Conservation (phyloP, 2,797 vertebrate genomes). For the Betta splendens region DNA sequence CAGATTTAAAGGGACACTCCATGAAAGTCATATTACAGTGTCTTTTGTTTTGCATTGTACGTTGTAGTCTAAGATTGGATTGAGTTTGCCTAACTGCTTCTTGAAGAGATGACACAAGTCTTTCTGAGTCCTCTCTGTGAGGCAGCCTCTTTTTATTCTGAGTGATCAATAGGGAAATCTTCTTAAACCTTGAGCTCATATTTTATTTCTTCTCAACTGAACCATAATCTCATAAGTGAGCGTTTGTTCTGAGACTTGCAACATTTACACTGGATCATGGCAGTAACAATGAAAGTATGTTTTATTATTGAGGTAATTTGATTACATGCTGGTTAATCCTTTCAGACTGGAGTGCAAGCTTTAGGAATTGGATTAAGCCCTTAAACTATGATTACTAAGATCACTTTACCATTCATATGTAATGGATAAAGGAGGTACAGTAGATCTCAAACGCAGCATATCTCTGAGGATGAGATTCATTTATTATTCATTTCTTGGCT, state of each 20-base stretch:
- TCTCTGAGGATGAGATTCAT: conserved; percentile 64
- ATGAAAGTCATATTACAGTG: conserved; percentile 16
- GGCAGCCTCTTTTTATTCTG: conserved; percentile 45
- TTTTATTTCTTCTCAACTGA: conserved; percentile 69
- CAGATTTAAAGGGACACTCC: conserved; percentile 40
- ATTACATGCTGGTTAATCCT: conserved; percentile 80
- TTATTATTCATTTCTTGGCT: conserved; percentile 70
- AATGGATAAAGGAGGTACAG: conserved; percentile 71
- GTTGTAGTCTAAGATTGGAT: conserved; percentile 34
- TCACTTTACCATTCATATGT: conserved; percentile 74
- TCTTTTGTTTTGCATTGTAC: conserved; percentile 23
- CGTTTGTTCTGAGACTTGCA: conserved; percentile 72
- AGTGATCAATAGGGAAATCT: conserved; percentile 71
- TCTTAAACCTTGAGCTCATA: conserved; percentile 72
- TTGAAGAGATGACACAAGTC: conserved; percentile 44
- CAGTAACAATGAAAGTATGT: conserved; percentile 68
- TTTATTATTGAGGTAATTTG: conserved; percentile 79
- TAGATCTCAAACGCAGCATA: conserved; percentile 58
- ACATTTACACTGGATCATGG: conserved; percentile 72
- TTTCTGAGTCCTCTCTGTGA: conserved; percentile 30
- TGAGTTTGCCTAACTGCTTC: conserved; percentile 32
- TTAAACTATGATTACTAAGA: conserved; percentile 77
- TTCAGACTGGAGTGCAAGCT: conserved; percentile 73
- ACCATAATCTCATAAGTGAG: conserved; percentile 70
- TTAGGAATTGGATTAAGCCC: conserved; percentile 79